Evolutionary conservation across 2,797 vertebrate species (phyloP).

Genomic region (Balearica regulorum): DNA sequence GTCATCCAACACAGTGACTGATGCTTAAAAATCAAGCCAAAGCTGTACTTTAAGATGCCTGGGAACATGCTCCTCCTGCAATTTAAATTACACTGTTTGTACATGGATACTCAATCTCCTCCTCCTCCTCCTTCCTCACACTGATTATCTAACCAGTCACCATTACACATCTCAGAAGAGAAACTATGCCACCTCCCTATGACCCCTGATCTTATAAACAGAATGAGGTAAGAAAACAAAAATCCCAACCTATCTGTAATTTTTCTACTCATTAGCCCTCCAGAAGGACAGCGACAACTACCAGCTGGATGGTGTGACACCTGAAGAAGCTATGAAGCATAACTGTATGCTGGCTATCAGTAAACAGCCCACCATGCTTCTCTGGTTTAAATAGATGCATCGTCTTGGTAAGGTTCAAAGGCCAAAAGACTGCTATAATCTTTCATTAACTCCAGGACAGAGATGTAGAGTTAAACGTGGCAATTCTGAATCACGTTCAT

Average conservation of each 20-base stretch:
- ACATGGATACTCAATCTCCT: conserved; percentile 2
- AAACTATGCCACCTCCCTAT: neutral
- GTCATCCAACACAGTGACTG: neutral
- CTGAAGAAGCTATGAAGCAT: neutral
- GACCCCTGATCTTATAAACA: neutral
- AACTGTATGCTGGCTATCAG: too few relatives aligned
- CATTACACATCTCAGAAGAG: neutral
- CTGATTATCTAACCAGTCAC: conserved; percentile 41
- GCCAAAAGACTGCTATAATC: neutral
- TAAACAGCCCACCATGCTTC: neutral
- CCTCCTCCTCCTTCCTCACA: neutral
- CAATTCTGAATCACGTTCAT: neutral
- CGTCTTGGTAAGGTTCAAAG: neutral
- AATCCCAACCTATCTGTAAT: neutral
- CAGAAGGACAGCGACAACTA: neutral
- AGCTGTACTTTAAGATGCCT: neutral
- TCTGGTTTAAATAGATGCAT: neutral
- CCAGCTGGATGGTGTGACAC: neutral
- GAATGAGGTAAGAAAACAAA: neutral
- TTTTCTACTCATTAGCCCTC: neutral
- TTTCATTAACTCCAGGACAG: neutral
- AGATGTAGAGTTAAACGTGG: neutral
- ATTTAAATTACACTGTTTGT: neutral
- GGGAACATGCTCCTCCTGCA: neutral
- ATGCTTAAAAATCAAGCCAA: neutral